Evolutionary conservation across 2,888 invertebrate genomes (phyloP), one percentile per base, ranked within the genome.

Genomic region (Horisme vitalbata): DNA sequence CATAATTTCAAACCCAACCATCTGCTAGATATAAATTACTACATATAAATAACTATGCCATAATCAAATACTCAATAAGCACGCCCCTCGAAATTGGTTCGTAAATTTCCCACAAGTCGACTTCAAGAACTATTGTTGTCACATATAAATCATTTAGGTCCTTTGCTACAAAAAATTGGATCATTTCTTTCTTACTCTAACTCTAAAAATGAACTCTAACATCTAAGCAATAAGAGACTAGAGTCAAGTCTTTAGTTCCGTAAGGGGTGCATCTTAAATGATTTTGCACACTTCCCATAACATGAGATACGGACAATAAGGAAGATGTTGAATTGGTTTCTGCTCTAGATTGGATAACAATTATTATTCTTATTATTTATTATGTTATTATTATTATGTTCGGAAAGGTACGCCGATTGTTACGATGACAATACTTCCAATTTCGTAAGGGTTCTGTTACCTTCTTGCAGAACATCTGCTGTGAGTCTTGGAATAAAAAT

Each of bases 71-170:
- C 52, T 57, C 52, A 55, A 58, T 55, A 56, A 34, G 34, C 72
- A 78, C 78, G 80, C 83, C 84, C 84, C 77, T 83, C 63, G 63
- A 64, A 65, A 74, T 69, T 61, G 67, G 68, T 60, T 82, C 86
- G 80, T 87, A 87, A 86, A 88, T 85, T 85, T 88, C 87, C 85
- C 88, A 87, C 83, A 84, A 78, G 59, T 57, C 65, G 63, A 61
- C 63, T 61, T 65, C 57, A 61, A 63, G 65, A 69, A 65, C 72
- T 68, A 82, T 83, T 83, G 83, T 83, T 85, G 85, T 84, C 80
- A 75, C 75, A 79, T 84, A 86, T 88, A 87, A 87, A 86, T 86
- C 85, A 88, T 68, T 65, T 75, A 79, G 39, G 31, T 51, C 58
- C 52, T 57, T 56, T 41, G 55, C 39, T 10, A 35, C 39, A 34